phyloP scores from a whole-genome alignment of 1,140 invertebrate genomes.

The Hyposmocoma kahamanoa region DNA sequence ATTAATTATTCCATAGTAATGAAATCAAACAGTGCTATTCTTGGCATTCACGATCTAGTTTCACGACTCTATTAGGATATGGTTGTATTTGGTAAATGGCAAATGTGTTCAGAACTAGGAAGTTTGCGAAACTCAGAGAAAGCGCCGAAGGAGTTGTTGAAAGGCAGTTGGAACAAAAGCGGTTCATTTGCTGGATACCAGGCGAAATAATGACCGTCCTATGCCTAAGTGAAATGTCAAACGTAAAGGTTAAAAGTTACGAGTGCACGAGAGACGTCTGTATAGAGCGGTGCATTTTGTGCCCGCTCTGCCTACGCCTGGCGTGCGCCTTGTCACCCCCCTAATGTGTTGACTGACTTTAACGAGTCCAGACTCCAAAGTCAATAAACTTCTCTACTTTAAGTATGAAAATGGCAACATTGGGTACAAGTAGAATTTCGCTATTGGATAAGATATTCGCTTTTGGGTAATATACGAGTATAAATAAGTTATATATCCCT shows the following conservation, averaged over 20 bases:
- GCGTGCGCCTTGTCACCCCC: too few relatives aligned
- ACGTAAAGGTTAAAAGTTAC: slow-evolving; percentile 59
- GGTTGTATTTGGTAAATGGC: slow-evolving; percentile 49
- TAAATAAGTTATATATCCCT: too few relatives aligned
- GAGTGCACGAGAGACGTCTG: slow-evolving; percentile 19
- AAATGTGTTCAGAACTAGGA: slow-evolving; percentile 45
- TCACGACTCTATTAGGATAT: slow-evolving; percentile 35
- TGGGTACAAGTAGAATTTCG: too few relatives aligned
- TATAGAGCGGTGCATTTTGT: slow-evolving; percentile 11
- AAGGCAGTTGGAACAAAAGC: slow-evolving; percentile 52
- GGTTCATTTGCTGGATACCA: slow-evolving; percentile 51
- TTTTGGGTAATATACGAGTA: too few relatives aligned
- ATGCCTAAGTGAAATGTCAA: slow-evolving; percentile 54
- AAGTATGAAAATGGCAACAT: too few relatives aligned
- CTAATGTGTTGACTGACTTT: background rate
- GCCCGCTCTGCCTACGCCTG: background rate
- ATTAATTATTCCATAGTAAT: slow-evolving; percentile 30
- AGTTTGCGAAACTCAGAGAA: slow-evolving; percentile 55
- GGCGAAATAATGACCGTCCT: slow-evolving; percentile 50
- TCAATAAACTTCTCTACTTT: too few relatives aligned
- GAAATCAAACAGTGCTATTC: slow-evolving; percentile 32
- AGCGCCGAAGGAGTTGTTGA: slow-evolving; percentile 41
- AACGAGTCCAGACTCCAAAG: background rate
- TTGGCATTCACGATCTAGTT: slow-evolving; percentile 31
- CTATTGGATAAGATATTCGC: too few relatives aligned